Conservation (phyloP, 2,888 invertebrate species). For the Monochamus alternatus region DNA sequence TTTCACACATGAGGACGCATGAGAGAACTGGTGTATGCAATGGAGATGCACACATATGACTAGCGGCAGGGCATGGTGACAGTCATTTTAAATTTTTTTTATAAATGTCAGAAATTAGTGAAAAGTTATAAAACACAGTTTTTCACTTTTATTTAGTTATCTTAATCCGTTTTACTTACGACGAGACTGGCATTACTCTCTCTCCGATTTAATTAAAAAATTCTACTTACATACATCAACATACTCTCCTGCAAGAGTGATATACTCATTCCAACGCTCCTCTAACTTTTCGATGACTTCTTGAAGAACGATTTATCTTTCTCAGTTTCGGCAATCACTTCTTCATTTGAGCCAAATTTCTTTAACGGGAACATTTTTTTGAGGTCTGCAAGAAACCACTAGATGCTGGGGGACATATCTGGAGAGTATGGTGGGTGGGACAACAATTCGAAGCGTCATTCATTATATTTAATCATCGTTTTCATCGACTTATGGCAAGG, state of each 20-base stretch:
- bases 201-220: no score
- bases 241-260: constrained; percentile 5
- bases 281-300: constrained; percentile 1
- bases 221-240: no score
- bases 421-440: constrained; percentile 36
- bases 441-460: constrained; percentile 38
- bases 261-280: background rate
- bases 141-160: no score
- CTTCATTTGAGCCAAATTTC: constrained; percentile 14
- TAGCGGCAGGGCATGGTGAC: no score
- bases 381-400: background rate
- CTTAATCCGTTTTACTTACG: no score
- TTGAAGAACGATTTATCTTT: background rate
- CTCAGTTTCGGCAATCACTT: background rate
- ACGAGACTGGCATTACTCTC: no score
- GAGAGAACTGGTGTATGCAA: no score
- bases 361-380: background rate
- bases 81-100: no score
- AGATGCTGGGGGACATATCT: constrained; percentile 35
- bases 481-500: constrained; percentile 34
- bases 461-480: constrained; percentile 40
- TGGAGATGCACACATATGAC: no score
- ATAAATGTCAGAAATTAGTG: no score
- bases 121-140: no score
- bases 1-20: no score